Percentiles rank a stretch among this genome's conserved stretches.
Evolutionary conservation across 2,113 vertebrate species (phyloP).

Genomic region (Hydrolagus affinis): DNA sequence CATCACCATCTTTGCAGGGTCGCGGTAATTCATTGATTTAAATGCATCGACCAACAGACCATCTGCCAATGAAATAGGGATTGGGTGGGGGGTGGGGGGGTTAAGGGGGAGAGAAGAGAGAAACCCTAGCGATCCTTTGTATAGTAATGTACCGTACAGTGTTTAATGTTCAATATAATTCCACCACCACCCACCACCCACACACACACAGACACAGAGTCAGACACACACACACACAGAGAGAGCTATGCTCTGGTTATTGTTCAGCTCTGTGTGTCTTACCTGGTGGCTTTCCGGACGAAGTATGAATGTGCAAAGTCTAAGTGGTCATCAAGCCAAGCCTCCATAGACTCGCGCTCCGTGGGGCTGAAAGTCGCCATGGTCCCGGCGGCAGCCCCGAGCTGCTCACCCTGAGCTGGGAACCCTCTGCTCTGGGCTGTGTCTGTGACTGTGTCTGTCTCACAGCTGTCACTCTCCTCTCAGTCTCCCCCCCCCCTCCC

Average conservation of each 20-base stretch:
- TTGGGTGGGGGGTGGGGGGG: no score
- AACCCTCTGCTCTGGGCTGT: constrained; percentile 29
- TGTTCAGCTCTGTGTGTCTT: constrained; percentile 39
- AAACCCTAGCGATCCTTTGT: no score
- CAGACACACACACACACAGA: no score
- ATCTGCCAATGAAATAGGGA: no score
- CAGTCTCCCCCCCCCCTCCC: neutral
- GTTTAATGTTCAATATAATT: no score
- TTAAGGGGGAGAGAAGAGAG: no score
- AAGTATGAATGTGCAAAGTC: constrained; percentile 87
- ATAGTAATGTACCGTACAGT: no score
- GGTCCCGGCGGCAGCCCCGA: constrained; percentile 38
- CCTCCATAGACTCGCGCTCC: constrained; percentile 70
- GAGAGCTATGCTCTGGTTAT: neutral
- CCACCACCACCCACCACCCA: no score
- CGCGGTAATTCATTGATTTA: neutral
- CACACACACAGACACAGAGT: no score
- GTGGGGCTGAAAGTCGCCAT: constrained; percentile 58
- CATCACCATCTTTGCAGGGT: no score
- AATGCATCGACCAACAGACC: neutral
- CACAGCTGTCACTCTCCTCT: constrained; percentile 15
- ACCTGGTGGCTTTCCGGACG: constrained; percentile 82
- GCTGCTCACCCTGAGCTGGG: no score
- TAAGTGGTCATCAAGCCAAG: constrained; percentile 87
- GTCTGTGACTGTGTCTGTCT: constrained; percentile 25